Evolutionary conservation across 2,113 vertebrate species (phyloP).

Genomic region (Panthera uncia): DNA sequence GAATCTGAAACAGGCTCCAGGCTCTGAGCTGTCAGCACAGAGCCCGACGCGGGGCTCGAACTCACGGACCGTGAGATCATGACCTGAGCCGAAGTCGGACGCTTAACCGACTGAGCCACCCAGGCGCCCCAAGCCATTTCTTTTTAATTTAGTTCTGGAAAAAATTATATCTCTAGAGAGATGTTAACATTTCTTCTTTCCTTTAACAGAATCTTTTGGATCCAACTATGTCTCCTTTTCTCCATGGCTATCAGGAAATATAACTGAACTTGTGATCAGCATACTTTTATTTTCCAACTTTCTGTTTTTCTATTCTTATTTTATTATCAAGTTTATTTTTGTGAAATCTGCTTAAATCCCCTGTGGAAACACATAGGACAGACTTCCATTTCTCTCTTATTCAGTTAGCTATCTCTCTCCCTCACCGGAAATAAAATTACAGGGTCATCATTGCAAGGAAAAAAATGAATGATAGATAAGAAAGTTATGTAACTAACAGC

Average conservation of each 20-base stretch:
- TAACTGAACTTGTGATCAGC: neutral
- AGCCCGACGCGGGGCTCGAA: too few species aligned
- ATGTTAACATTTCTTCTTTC: constrained; percentile 1
- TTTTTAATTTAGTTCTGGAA: neutral
- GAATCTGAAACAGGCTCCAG: too few species aligned
- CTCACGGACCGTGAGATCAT: too few species aligned
- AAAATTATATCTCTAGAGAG: neutral
- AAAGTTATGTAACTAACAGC: neutral
- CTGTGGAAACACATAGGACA: neutral
- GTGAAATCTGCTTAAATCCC: neutral
- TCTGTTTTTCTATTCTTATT: neutral
- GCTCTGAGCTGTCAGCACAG: too few species aligned
- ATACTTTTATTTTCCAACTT: neutral
- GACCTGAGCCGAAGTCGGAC: too few species aligned
- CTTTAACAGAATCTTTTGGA: neutral
- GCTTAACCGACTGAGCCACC: too few species aligned
- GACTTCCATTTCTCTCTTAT: neutral
- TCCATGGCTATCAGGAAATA: neutral
- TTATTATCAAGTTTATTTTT: constrained; percentile 2
- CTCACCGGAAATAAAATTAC: neutral
- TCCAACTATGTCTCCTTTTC: neutral
- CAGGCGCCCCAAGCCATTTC: neutral
- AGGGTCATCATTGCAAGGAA: neutral
- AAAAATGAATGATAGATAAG: neutral
- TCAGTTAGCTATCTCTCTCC: neutral